phyloP scores from a whole-genome alignment of 2,888 invertebrate genomes.

The Chrysomela aeneicollis region DNA sequence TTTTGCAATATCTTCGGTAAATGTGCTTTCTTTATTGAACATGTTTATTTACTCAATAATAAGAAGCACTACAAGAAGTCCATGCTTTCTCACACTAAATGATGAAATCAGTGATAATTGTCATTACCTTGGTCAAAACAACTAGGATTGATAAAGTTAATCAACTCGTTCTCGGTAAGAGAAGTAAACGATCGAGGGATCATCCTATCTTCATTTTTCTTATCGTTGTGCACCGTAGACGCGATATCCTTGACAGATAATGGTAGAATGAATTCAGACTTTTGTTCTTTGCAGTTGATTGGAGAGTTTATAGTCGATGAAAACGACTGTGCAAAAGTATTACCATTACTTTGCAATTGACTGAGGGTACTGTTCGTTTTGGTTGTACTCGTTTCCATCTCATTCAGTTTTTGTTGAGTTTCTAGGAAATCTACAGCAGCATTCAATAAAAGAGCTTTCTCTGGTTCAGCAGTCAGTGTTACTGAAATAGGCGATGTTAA shows the following conservation, averaged over 20 bases:
- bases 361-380: constrained; percentile 31
- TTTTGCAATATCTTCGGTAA: background rate
- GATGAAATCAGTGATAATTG: constrained; percentile 30
- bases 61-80: constrained; percentile 26
- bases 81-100: constrained; percentile 27
- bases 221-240: constrained; percentile 53
- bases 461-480: constrained; percentile 66
- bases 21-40: background rate
- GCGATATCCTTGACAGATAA: constrained; percentile 52
- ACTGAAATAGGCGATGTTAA: constrained; percentile 42
- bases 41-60: background rate
- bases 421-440: constrained; percentile 77
- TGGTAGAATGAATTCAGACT: constrained; percentile 47
- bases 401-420: constrained; percentile 68
- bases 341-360: constrained; percentile 43
- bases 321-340: constrained; percentile 43
- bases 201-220: constrained; percentile 64
- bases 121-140: constrained; percentile 82
- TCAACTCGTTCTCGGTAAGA: constrained; percentile 87
- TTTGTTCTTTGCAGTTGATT: constrained; percentile 38
- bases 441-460: constrained; percentile 79
- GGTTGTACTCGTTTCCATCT: constrained; percentile 51
- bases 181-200: constrained; percentile 78
- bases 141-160: constrained; percentile 89
- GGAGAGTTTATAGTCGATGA: constrained; percentile 24